Conservation (phyloP, 2,888 invertebrate species). For the Phrixothrix hirtus region DNA sequence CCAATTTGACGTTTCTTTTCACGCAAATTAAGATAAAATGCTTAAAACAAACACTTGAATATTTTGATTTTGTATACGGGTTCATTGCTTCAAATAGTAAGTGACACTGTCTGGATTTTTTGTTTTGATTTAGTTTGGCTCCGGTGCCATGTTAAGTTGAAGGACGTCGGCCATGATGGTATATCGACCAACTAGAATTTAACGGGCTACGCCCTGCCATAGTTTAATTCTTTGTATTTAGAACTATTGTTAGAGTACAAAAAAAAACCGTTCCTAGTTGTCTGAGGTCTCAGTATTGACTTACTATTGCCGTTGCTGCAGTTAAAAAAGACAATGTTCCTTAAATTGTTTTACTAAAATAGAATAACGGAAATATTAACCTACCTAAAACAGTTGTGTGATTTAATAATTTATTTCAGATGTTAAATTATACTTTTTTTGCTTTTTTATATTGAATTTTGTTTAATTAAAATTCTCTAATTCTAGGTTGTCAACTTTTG, state of each 20-base stretch:
- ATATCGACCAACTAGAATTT: constrained; percentile 54
- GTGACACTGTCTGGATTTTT: constrained; percentile 48
- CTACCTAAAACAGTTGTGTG: too few relatives aligned
- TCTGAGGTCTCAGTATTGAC: neutral
- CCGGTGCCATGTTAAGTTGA: constrained; percentile 49
- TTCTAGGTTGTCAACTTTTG: too few relatives aligned
- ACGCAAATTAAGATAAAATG: constrained; percentile 16
- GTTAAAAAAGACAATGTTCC: neutral
- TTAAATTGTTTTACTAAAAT: neutral
- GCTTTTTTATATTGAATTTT: too few relatives aligned
- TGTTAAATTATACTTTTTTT: too few relatives aligned
- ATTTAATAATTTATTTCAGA: too few relatives aligned
- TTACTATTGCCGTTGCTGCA: too few relatives aligned
- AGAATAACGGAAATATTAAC: too few relatives aligned
- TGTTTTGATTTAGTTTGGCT: constrained; percentile 39
- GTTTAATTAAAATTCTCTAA: too few relatives aligned
- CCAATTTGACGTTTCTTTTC: constrained; percentile 4
- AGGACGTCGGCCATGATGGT: constrained; percentile 53
- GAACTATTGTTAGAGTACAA: constrained; percentile 31
- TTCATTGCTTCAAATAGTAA: constrained; percentile 45
- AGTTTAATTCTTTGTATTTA: constrained; percentile 39
- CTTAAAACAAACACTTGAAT: constrained; percentile 9
- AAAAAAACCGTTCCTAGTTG: too few relatives aligned
- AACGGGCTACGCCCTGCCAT: constrained; percentile 52
- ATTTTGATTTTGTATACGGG: constrained; percentile 13